phyloP scores from a whole-genome alignment of 1,140 invertebrate species.

The Zeugodacus cucurbitae region DNA sequence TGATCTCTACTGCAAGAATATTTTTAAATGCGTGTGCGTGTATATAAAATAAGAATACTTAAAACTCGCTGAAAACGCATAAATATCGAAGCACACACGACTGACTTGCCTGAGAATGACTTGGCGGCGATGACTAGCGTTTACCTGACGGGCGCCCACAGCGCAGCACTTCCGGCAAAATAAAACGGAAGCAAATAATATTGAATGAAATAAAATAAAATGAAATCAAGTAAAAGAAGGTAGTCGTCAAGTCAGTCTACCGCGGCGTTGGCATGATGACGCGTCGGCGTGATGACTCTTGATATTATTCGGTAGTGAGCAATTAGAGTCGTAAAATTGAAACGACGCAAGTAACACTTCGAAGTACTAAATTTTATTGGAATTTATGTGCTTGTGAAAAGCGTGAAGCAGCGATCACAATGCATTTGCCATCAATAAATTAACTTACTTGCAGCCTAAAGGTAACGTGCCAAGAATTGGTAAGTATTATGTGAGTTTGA shows the following conservation, averaged over 20 bases:
- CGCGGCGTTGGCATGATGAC: not conserved
- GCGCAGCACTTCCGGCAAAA: not conserved
- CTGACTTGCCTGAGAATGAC: not conserved
- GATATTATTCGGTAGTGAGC: not conserved
- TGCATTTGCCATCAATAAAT: not conserved
- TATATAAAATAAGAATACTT: not conserved
- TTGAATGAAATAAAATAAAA: not conserved
- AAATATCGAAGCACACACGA: not conserved
- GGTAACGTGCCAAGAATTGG: not conserved
- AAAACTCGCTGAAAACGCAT: not conserved
- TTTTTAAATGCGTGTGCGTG: not conserved
- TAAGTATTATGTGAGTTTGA: not conserved
- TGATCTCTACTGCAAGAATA: not conserved
- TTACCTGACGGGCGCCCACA: not conserved
- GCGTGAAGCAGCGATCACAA: not conserved
- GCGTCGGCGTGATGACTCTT: not conserved
- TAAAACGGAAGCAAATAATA: constrained; percentile 11
- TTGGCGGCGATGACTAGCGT: not conserved
- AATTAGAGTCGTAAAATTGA: not conserved
- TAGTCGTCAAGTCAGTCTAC: not conserved
- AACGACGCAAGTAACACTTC: not conserved
- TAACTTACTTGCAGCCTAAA: not conserved
- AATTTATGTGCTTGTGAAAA: not conserved
- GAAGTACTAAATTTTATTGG: not conserved
- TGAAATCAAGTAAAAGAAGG: not conserved